A percentile compares a stretch with the other conserved stretches of the same genome.
Conservation (phyloP, 1,140 invertebrate species). For the Philopotamus ludificatus region DNA sequence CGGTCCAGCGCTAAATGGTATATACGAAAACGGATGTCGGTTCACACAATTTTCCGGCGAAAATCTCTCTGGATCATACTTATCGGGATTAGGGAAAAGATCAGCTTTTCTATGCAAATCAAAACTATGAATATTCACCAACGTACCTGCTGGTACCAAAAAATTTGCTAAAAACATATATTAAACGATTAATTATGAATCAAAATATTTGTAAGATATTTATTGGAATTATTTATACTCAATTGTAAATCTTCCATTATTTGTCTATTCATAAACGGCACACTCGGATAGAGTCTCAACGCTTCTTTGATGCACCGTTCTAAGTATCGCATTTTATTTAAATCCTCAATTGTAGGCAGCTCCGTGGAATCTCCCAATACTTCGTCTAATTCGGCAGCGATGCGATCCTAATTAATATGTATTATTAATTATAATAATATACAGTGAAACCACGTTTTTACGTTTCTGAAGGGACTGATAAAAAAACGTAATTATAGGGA, state of each 20-base stretch:
- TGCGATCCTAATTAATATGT: no score
- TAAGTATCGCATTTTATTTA: conserved; percentile 68
- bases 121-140: conserved; percentile 56
- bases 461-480: no score
- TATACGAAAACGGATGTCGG: conserved; percentile 65
- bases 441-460: no score
- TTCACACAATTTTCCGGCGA: conserved; percentile 59
- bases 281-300: conserved; percentile 67
- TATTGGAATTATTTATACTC: conserved; percentile 53
- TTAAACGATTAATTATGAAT: not conserved
- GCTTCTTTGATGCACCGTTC: conserved; percentile 72
- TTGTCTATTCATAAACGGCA: conserved; percentile 66
- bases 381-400: conserved; percentile 64
- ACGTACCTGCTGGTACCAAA: conserved; percentile 57
- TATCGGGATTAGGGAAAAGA: conserved; percentile 68
- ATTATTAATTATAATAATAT: no score
- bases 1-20: conserved; percentile 75
- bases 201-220: conserved; percentile 1
- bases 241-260: conserved; percentile 60
- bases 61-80: conserved; percentile 79
- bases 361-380: conserved; percentile 61
- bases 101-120: conserved; percentile 67
- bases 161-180: conserved; percentile 48
- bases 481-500: no score
- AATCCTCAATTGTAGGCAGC: conserved; percentile 60